These are phyloP conservation scores for Chrysocyon brachyurus DNA, from an alignment of 2,797 vertebrate genomes.

Conservation along the genomic window DNA sequence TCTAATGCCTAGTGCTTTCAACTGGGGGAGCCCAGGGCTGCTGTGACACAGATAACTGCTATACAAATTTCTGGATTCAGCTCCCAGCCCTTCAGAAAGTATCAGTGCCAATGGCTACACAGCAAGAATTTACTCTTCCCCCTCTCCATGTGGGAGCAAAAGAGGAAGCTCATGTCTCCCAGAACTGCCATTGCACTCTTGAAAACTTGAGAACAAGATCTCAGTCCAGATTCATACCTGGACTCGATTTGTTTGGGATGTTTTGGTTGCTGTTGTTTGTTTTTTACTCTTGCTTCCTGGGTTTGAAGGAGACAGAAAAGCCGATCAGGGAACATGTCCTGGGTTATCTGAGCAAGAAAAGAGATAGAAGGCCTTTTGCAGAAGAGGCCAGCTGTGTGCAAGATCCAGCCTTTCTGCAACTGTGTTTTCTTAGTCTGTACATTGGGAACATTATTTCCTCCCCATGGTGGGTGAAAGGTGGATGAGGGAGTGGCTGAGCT, in stretches of 20 bases:
- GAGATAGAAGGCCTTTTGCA: not conserved
- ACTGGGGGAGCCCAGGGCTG: not conserved
- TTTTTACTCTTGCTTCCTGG: not conserved
- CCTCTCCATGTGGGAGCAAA: rapidly evolving
- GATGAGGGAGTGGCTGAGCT: not conserved
- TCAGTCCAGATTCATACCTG: not conserved
- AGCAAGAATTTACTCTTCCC: not conserved
- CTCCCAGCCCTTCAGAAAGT: not conserved
- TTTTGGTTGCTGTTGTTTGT: not conserved
- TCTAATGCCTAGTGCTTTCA: not conserved
- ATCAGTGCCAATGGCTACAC: rapidly evolving
- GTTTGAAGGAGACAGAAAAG: not conserved
- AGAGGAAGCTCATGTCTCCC: not conserved
- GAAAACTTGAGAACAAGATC: not conserved
- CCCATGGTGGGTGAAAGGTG: too few species aligned
- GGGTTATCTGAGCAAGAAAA: not conserved
- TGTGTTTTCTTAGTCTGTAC: not conserved
- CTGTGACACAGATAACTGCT: rapidly evolving
- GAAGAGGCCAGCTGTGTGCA: not conserved
- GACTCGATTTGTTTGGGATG: not conserved
- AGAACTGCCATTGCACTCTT: rapidly evolving
- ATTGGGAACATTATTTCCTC: not conserved
- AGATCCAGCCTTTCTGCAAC: not conserved
- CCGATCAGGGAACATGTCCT: not conserved
- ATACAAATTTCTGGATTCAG: not conserved